Percentiles rank a stretch among this genome's conserved stretches.
Conservation (phyloP, 2,888 invertebrate genomes). For the Helicoverpa assulta region DNA sequence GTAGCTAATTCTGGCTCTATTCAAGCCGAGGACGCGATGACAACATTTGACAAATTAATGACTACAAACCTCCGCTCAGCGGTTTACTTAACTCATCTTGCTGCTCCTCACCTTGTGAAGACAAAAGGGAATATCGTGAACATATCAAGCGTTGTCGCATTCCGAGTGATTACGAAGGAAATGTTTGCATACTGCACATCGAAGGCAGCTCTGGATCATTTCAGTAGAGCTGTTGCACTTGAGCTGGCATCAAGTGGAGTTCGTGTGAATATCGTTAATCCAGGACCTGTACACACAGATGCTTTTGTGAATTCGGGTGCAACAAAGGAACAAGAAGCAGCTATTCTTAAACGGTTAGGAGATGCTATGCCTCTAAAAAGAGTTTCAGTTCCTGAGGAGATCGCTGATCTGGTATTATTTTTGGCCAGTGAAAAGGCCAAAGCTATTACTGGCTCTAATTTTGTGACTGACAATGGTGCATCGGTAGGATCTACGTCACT, state of each 20-base stretch:
- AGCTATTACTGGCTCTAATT: conserved; percentile 58
- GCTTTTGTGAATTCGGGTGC: conserved; percentile 1
- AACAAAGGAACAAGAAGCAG: neutral
- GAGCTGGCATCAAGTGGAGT: conserved; percentile 93
- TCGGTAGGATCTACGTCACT: too few species aligned
- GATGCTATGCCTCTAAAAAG: neutral
- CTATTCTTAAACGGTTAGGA: neutral
- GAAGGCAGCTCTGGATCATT: conserved; percentile 60
- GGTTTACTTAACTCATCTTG: conserved; percentile 48
- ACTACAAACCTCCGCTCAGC: conserved; percentile 41
- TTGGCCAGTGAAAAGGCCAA: conserved; percentile 62
- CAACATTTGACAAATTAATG: conserved; percentile 31
- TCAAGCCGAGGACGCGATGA: conserved; percentile 24
- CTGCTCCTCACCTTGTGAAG: conserved; percentile 56
- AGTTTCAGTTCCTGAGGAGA: conserved; percentile 56
- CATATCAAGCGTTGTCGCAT: conserved; percentile 68
- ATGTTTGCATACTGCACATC: conserved; percentile 47
- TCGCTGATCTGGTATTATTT: conserved; percentile 61
- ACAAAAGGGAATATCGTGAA: conserved; percentile 93
- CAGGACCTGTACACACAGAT: conserved; percentile 41
- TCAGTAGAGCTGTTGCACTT: conserved; percentile 77
- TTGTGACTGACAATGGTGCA: conserved; percentile 35
- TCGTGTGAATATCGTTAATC: conserved; percentile 86
- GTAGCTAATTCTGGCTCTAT: neutral
- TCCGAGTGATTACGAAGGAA: neutral